A percentile compares a stretch with the other conserved stretches of the same genome.
Evolutionary conservation across 2,888 invertebrate species (phyloP).

Genomic region (Tanypteryx hageni): DNA sequence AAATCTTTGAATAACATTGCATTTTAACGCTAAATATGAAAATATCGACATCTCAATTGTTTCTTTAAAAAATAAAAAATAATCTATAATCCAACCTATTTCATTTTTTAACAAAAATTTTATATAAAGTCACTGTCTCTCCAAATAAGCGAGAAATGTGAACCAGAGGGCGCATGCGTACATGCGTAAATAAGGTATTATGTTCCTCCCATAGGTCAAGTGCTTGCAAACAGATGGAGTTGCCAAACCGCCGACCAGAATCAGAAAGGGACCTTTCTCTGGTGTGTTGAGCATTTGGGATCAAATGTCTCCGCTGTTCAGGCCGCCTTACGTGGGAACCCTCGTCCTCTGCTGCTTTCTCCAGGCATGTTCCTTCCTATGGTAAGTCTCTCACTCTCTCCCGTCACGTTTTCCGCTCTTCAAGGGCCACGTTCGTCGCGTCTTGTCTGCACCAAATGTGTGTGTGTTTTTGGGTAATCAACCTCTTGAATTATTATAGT

Average conservation of each 20-base stretch:
- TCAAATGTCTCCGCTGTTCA: conserved; percentile 15
- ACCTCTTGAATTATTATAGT: too few relatives aligned
- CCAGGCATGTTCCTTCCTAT: conserved; percentile 30
- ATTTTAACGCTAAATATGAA: too few relatives aligned
- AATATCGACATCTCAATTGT: too few relatives aligned
- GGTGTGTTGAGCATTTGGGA: neutral
- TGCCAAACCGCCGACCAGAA: neutral
- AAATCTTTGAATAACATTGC: too few relatives aligned
- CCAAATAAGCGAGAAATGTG: too few relatives aligned
- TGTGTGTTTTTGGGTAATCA: too few relatives aligned
- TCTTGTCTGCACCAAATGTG: neutral
- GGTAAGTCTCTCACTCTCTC: neutral
- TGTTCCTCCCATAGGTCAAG: neutral
- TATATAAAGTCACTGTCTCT: too few relatives aligned
- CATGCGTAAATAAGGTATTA: neutral
- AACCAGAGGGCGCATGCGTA: too few relatives aligned
- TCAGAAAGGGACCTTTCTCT: conserved; percentile 20
- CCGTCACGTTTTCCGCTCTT: neutral
- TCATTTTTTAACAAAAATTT: too few relatives aligned
- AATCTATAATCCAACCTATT: too few relatives aligned
- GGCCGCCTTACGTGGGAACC: neutral
- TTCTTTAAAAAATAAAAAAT: too few relatives aligned
- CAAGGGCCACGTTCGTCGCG: neutral
- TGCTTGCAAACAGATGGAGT: conserved; percentile 25
- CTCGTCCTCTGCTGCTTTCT: conserved; percentile 37